phyloP scores from a whole-genome alignment of 2,797 vertebrate species.

The Acanthurus leucopareius region DNA sequence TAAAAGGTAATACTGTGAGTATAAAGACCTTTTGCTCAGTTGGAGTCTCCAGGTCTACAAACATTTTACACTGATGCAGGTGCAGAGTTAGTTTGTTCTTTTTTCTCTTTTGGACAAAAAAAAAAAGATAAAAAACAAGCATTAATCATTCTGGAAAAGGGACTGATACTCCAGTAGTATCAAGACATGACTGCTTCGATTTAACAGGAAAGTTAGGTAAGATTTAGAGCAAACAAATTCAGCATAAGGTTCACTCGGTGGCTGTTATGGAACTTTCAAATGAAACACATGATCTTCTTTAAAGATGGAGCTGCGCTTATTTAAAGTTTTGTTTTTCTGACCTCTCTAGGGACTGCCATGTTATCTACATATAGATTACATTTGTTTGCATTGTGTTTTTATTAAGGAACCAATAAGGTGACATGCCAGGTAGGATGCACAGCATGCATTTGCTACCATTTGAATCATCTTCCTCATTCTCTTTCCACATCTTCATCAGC shows the following conservation, averaged over 20 bases:
- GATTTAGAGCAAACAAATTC: too few species aligned
- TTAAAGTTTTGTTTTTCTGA: too few species aligned
- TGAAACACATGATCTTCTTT: not conserved
- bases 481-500: not conserved
- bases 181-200: not conserved
- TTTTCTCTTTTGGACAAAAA: not conserved
- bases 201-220: not conserved
- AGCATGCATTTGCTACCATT: not conserved
- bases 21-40: not conserved
- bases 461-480: constrained; percentile 12
- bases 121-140: not conserved
- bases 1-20: too few species aligned
- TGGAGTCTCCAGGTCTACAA: too few species aligned
- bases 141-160: constrained; percentile 11
- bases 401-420: not conserved
- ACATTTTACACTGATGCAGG: not conserved
- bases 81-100: not conserved
- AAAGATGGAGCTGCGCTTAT: not conserved
- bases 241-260: not conserved
- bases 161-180: constrained; percentile 2
- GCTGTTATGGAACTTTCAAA: not conserved
- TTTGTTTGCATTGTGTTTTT: not conserved
- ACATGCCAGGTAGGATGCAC: too few species aligned
- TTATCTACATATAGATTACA: not conserved
- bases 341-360: too few species aligned